Percentiles rank a stretch among this genome's conserved stretches.
phyloP scores from a whole-genome alignment of 2,888 invertebrate species.

The Stegophylla sp. region DNA sequence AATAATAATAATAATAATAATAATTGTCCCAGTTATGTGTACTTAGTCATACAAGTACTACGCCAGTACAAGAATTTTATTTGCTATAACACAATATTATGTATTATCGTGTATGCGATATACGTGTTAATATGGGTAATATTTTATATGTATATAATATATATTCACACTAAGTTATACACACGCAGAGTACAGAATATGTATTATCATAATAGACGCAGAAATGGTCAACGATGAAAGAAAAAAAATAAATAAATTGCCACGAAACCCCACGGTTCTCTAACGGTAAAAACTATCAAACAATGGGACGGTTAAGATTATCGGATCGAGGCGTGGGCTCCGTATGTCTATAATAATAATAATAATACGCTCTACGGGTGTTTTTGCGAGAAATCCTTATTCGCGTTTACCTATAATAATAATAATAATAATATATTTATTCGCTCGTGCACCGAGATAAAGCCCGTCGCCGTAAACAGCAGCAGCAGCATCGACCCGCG shows the following conservation, averaged over 20 bases:
- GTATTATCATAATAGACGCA: conserved; percentile 25
- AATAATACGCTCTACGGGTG: background rate
- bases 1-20: too few species aligned
- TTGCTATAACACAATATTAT: background rate
- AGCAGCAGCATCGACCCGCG: too few species aligned
- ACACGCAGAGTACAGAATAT: background rate
- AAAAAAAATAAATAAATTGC: too few species aligned
- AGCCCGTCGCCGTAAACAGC: background rate
- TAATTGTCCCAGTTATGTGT: too few species aligned
- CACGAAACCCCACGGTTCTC: conserved; percentile 43
- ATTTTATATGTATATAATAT: background rate
- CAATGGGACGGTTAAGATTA: conserved; percentile 50
- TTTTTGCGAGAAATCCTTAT: conserved; percentile 12
- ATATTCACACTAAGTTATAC: conserved; percentile 1
- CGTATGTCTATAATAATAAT: too few species aligned
- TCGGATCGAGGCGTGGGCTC: conserved; percentile 47
- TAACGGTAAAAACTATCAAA: conserved; percentile 46
- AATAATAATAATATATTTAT: conserved; percentile 3
- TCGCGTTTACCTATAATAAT: too few species aligned
- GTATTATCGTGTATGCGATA: background rate
- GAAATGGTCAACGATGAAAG: conserved; percentile 34
- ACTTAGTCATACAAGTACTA: too few species aligned
- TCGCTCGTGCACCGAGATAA: background rate
- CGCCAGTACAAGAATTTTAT: too few species aligned
- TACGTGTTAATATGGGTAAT: background rate